A percentile compares a stretch with the other conserved stretches of the same genome.
Conservation (phyloP, 2,113 vertebrate genomes). For the Pterocles orientalis region DNA sequence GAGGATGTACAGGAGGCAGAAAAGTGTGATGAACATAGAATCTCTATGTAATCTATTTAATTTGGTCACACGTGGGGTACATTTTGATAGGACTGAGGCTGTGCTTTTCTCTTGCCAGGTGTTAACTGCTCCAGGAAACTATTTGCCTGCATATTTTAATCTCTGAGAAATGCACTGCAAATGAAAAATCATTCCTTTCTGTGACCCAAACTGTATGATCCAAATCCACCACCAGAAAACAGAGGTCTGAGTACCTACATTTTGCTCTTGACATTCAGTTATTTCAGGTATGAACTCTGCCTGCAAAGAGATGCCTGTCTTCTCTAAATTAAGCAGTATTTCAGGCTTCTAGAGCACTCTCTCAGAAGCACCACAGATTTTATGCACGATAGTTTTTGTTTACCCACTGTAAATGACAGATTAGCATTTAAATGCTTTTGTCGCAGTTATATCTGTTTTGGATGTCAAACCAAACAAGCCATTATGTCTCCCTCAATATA, state of each 20-base stretch:
- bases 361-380: conserved; percentile 7
- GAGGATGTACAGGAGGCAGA: not conserved
- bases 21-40: not conserved
- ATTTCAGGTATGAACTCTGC: not conserved
- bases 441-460: conserved; percentile 41
- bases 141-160: not conserved
- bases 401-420: conserved; percentile 61
- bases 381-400: conserved; percentile 34
- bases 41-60: rapidly evolving
- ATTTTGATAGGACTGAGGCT: not conserved
- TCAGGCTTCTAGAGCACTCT: not conserved
- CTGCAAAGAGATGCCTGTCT: not conserved
- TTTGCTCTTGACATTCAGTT: not conserved
- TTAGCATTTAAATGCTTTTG: conserved; percentile 65
- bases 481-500: conserved; percentile 51
- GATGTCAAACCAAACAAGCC: conserved; percentile 61
- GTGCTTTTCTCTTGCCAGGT: not conserved
- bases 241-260: not conserved
- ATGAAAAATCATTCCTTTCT: not conserved
- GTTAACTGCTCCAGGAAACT: not conserved
- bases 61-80: not conserved
- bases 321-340: conserved; percentile 18
- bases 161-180: not conserved
- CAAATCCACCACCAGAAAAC: not conserved
- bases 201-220: not conserved